Percentiles rank a stretch among this genome's conserved stretches.
Evolutionary conservation across 2,888 invertebrate genomes (phyloP).

Genomic region (Drosophila sordidapex): DNA sequence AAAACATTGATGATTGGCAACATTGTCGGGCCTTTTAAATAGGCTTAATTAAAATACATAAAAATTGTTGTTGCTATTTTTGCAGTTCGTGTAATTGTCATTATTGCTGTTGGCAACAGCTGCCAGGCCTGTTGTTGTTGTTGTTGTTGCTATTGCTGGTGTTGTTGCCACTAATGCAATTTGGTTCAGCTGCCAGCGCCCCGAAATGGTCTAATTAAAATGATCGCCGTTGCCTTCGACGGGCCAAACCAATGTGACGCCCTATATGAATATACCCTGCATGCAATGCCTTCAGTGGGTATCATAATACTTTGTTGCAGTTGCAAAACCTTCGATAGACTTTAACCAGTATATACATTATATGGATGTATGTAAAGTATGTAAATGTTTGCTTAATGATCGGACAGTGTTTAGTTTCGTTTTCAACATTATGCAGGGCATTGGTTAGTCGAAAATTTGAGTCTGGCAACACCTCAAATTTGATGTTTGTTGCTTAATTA

Average conservation of each 20-base stretch:
- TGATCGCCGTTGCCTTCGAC: conserved; percentile 35
- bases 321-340: not conserved
- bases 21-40: conserved; percentile 54
- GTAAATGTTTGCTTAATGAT: not conserved
- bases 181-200: conserved; percentile 35
- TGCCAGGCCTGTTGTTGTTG: conserved; percentile 14
- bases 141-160: conserved; percentile 19
- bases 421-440: conserved; percentile 13
- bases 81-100: conserved; percentile 9
- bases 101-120: conserved; percentile 34
- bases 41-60: conserved; percentile 59
- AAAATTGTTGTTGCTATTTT: conserved; percentile 21
- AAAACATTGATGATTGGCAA: conserved; percentile 41
- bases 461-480: not conserved
- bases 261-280: conserved; percentile 29
- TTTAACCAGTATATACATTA: too few species aligned
- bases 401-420: not conserved
- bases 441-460: not conserved
- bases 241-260: conserved; percentile 35
- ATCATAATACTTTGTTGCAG: not conserved
- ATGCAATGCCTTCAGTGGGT: not conserved
- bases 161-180: conserved; percentile 33
- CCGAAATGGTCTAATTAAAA: conserved; percentile 76
- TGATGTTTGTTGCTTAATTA: conserved; percentile 65
- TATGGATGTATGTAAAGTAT: not conserved